Evolutionary conservation across 1,140 invertebrate genomes (phyloP), one percentile per base, ranked within the genome.

Genomic region (Xylocopa sonorina): DNA sequence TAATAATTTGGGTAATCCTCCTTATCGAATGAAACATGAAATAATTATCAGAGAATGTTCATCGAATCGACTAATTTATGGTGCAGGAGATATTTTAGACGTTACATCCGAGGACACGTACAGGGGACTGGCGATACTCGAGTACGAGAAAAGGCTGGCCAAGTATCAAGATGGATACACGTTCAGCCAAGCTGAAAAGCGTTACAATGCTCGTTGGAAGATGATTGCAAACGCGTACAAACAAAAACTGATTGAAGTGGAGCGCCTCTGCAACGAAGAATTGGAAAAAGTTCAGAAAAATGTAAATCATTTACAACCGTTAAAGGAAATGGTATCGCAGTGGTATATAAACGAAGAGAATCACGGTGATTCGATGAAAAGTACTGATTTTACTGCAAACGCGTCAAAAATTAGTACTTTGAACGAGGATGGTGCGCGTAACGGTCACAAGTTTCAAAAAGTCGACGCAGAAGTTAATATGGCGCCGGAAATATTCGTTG

Each of bases 221-320:
- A 27, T 77, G 41, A 64, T 88, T 5, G 83, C 78, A 6, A 87
- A 86, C 14, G 80, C 80, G 7, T 89, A 88, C 27, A 80, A 72
- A 27, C 83, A 84, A 4, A 88, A 77, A 53, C 27, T 89, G 10
- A 57, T 69, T 10, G 88, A 89, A 21, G 78, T 89, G 24, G 88
- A 89, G 34, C 85, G 84, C 4, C 75, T 89, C 0, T 89, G 88
- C 16, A 82, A 89, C 51, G 83, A 88, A 41, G 88, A 89, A 51
- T 57, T 88, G 32, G 83, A 89, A n/a, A 89, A 82, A 10, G 85
- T 89, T 50, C 66, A 66, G 10, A 63, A 86, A 32, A 89, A 78
- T 16, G 85, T 86, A 6, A 78, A 32, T 18, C 62, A 57, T n/a
- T 18, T 89, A 21, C 87, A 86, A 38, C 80, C 87, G 0, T 77